Conservation (phyloP, 1,140 invertebrate species). For the Periplaneta americana region DNA sequence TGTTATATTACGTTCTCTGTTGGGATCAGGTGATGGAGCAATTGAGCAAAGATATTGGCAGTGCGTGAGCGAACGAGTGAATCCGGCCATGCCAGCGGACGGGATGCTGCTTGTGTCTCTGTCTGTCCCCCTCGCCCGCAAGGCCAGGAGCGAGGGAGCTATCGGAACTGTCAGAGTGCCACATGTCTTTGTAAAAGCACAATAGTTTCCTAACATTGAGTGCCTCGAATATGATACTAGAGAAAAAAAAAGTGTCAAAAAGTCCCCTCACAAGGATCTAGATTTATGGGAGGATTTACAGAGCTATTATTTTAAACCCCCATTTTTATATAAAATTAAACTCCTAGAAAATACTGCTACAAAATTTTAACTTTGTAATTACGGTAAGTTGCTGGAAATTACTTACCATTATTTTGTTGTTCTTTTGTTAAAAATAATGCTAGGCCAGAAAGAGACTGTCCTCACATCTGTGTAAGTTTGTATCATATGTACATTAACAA, state of each 20-base stretch:
- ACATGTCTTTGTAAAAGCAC: slow-evolving; percentile 19
- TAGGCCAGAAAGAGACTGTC: slow-evolving; percentile 14
- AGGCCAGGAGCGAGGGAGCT: neutral
- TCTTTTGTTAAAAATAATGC: slow-evolving; percentile 8
- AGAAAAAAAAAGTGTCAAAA: slow-evolving; percentile 7
- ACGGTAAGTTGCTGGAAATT: slow-evolving; percentile 8
- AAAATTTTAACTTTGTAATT: slow-evolving; percentile 18
- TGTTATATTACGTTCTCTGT: slow-evolving; percentile 1
- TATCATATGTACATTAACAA: slow-evolving; percentile 12
- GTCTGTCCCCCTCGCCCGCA: neutral
- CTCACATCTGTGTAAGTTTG: neutral
- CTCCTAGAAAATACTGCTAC: slow-evolving; percentile 13
- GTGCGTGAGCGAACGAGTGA: neutral
- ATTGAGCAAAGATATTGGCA: neutral
- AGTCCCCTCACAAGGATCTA: slow-evolving; percentile 18
- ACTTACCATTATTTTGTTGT: slow-evolving; percentile 15
- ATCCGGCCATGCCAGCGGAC: neutral
- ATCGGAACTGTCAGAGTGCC: slow-evolving; percentile 5
- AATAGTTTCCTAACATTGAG: slow-evolving; percentile 24
- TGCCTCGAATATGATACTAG: slow-evolving; percentile 22
- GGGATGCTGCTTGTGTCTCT: neutral
- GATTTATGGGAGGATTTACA: slow-evolving; percentile 20
- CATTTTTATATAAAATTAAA: slow-evolving; percentile 20
- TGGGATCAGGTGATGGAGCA: slow-evolving; percentile 11
- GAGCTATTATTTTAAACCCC: slow-evolving; percentile 22